Evolutionary conservation across 2,113 vertebrate genomes (phyloP), one percentile per base, ranked within the genome.

Genomic region (Talpa occidentalis): DNA sequence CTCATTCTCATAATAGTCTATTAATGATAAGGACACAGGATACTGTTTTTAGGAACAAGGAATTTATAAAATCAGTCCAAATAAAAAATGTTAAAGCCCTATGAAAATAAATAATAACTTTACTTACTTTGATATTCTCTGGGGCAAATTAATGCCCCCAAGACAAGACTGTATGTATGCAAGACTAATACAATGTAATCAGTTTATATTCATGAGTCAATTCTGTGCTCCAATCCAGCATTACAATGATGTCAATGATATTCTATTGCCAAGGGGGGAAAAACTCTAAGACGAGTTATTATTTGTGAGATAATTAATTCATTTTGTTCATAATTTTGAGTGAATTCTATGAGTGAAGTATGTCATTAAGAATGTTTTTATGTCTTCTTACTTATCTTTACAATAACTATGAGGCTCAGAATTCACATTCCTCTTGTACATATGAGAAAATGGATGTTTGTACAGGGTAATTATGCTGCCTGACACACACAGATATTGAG

Each of bases 221-320:
- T 86, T 91, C 21, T 83, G 3, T 44, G 6, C 28, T 92, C 44
- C 60, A 79, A 35, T 66, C 6, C 14, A 84, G 37, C 3, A 77
- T 69, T 60, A 37, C 1, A 69, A 32, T 72, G 37, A 78, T 72
- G 15, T 67, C 76, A 84, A 93, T 85, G 84, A 44, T 64, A 59
- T 14, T 66, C 17, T 52, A 59, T 21, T 90, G 14, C 11, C 5
- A 54, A 28, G 32, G 35, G 73, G 47, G 30, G 62, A 56, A 73
- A 92, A 67, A 54, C 9, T 49, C 1, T 74, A 79, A 56, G 42
- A 30, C 30, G 64, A 42, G 8, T 95, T 88, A 76, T n/a, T 14
- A 87, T 82, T 87, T 78, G 12, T 82, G 88, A 44, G 52, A 35
- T 40, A 84, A 83, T 89, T 80, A 93, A 91, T 92, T 89, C 4